Base-by-base conservation (phyloP, 2,797 vertebrate genomes). In the Typhlichthys eigenmanni region DNA sequence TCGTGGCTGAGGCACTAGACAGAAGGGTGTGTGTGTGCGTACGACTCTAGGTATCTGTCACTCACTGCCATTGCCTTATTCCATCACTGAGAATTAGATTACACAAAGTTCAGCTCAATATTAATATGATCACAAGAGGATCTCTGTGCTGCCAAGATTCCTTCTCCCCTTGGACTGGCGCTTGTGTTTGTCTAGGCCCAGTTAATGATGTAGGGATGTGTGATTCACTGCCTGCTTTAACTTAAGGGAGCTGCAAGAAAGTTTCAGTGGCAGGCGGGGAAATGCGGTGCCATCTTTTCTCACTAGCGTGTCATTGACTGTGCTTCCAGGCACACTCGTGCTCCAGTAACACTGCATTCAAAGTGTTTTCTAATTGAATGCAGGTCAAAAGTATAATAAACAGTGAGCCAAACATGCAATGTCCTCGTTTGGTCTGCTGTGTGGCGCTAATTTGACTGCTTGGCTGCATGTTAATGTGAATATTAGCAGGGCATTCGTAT, bases 91-190 rank as follows among this genome's bases (percentile, higher is more conserved):
- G 77, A 90, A 89, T 88, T 86, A 79, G 58, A 85, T 86, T 87
- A 79, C 82, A 80, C 74, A 82, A 84, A 84, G 76, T 71, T 74
- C 77, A 83, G 82, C 74, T 85, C 81, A 73, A 78, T 85, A 79
- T 87, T 86, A 88, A 89, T 81, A 69, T 81, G 74, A 88, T 90
- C 86, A 83, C 83, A 79, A 75, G 71, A 78, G 73, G 73, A 74
- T 80, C 78, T 81, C 62, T 55, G 70, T 59, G 59, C 79, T 69
- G 76, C 67, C 74, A 74, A 63, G 62, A 71, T 78, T 60, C 69
- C 50, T 56, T 65, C 57, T 72, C 69, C 61, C 51, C 54, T 66
- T 66, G 58, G 65, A 62, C 69, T 43, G 1, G 57, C 69, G 70
- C 55, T 65, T 17, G 9, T 83, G 76, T 84, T 88, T 81, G 83